Percentiles rank a stretch among this genome's conserved stretches.
phyloP scores from a whole-genome alignment of 2,113 vertebrate genomes.

The Pseudorhombus dupliciocellatus region DNA sequence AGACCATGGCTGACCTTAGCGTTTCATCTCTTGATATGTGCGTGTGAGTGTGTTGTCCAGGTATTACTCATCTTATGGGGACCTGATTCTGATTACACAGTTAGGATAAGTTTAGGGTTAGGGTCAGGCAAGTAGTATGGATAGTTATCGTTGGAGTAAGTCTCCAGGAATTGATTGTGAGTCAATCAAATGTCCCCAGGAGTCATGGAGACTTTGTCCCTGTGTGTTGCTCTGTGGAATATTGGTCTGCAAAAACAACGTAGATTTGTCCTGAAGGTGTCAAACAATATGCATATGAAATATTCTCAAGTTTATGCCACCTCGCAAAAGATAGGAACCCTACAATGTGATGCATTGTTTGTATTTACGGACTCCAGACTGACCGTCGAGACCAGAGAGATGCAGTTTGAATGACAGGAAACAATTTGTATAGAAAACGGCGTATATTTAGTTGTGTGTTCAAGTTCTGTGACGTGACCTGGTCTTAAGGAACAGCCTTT shows the following conservation, averaged over 20 bases:
- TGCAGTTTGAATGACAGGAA: conserved; percentile 72
- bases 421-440: conserved; percentile 46
- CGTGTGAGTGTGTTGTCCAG: conserved; percentile 2
- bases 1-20: conserved; percentile 71
- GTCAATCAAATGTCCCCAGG: too few species aligned
- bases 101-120: not conserved
- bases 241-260: conserved; percentile 5
- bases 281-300: not conserved
- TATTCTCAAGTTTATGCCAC: conserved; percentile 3
- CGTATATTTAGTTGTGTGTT: conserved; percentile 54
- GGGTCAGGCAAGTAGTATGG: not conserved
- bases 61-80: not conserved
- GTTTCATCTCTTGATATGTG: conserved; percentile 54
- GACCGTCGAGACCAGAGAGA: conserved; percentile 41
- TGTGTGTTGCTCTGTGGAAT: conserved; percentile 12
- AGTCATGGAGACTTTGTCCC: too few species aligned
- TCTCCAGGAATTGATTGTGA: too few species aligned
- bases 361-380: conserved; percentile 48
- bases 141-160: too few species aligned
- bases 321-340: conserved; percentile 15
- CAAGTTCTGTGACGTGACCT: conserved; percentile 38
- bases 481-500: conserved; percentile 45
- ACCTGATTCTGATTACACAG: not conserved
- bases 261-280: not conserved
- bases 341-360: conserved; percentile 37